These are phyloP conservation scores for Euplagia quadripunctaria DNA, from an alignment of 2,888 invertebrate genomes.

Conservation along the genomic window DNA sequence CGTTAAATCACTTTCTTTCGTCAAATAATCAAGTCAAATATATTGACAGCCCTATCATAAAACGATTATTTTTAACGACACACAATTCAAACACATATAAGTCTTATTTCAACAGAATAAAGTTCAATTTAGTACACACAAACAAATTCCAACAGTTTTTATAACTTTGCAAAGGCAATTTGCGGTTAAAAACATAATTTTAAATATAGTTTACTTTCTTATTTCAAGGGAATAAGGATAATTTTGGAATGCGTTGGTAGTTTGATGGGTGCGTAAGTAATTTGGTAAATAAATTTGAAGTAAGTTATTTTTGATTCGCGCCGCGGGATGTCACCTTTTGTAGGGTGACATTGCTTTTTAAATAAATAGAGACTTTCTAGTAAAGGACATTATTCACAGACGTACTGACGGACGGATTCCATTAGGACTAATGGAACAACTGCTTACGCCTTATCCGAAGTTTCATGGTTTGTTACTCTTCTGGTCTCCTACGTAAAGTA, in stretches of 20 bases:
- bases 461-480: too few species aligned
- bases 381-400: not conserved
- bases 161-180: not conserved
- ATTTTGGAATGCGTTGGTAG: not conserved
- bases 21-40: conserved; percentile 51
- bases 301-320: conserved; percentile 25
- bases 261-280: not conserved
- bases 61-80: not conserved
- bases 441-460: too few species aligned
- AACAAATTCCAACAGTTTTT: not conserved
- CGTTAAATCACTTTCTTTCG: conserved; percentile 40
- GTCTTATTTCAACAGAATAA: not conserved
- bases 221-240: not conserved
- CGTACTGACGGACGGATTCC: too few species aligned
- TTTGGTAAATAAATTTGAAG: conserved; percentile 21
- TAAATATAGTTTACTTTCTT: not conserved
- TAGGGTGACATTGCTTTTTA: conserved; percentile 7
- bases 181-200: conserved; percentile 8
- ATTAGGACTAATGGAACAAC: too few species aligned
- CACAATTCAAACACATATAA: not conserved
- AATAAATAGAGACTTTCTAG: not conserved
- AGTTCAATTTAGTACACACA: not conserved
- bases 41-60: conserved; percentile 45
- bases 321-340: conserved; percentile 21
- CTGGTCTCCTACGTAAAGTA: too few species aligned